phyloP scores from a whole-genome alignment of 2,797 vertebrate species.

The Cyprinella venusta region DNA sequence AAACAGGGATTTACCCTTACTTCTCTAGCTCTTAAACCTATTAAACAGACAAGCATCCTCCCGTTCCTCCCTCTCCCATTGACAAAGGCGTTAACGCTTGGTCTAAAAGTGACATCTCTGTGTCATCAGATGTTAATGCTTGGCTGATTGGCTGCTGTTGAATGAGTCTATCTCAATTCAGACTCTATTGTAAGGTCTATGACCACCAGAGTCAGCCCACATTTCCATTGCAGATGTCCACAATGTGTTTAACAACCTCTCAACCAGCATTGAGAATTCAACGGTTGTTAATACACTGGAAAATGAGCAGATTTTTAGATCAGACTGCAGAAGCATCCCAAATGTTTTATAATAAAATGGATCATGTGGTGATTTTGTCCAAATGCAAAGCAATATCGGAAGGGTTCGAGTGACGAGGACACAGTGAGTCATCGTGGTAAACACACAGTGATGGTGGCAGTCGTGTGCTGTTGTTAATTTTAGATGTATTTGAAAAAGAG shows the following conservation, averaged over 20 bases:
- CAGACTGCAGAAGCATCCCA: neutral
- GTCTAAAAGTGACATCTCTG: constrained; percentile 19
- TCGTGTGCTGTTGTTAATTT: neutral
- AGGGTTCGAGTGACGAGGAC: constrained; percentile 48
- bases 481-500: constrained; percentile 10
- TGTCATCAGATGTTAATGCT: constrained; percentile 35
- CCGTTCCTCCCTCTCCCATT: too few relatives aligned
- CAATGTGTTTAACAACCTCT: neutral
- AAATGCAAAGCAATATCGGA: neutral
- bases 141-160: constrained; percentile 38
- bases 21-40: neutral
- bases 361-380: neutral
- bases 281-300: neutral
- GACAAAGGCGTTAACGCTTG: constrained; percentile 38
- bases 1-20: neutral
- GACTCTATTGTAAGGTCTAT: constrained; percentile 3
- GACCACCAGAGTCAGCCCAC: neutral
- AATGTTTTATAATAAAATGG: neutral
- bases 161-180: constrained; percentile 1
- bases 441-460: neutral
- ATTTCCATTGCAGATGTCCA: neutral
- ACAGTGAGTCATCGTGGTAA: neutral
- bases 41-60: neutral
- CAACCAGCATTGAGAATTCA: neutral
- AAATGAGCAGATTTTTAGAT: neutral